Evolutionary conservation across 2,797 vertebrate species (phyloP), one percentile per base, ranked within the genome.

Genomic region (Falco concolor): DNA sequence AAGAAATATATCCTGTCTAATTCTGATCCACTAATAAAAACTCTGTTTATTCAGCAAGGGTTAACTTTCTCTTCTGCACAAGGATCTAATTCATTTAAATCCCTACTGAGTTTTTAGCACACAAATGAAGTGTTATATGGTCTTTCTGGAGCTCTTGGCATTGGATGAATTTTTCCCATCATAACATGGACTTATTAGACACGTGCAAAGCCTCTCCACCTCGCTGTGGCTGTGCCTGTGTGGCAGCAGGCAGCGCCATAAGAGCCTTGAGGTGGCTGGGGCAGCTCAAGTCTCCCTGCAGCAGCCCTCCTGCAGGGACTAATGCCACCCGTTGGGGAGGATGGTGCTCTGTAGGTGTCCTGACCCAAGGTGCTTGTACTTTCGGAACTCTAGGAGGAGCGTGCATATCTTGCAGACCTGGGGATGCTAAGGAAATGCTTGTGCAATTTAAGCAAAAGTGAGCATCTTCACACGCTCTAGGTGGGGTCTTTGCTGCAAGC

Each of bases 1-100:
- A 70, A 77, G 56, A 56, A 91, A n/a, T 70, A 61, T 14, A 23
- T 44, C 65, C 30, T 73, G 59, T 67, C 49, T 75, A 56, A 72
- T 92, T 83, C 68, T 78, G 50, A 50, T 42, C 12, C 20, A 22
- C 42, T 63, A 81, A 61, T 56, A 38, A 63, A 65, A 90, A 67
- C 17, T 17, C 16, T 25, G 3, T 65, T 91, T 78, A 61, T 83
- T 90, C 73, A 86, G 21, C 28, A 96, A 91, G 73, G 52, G 82
- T 95, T 91, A 95, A 87, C 44, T 91, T 93, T 89, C 45, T 84
- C 16, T 81, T 49, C 30, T 78, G 82, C 79, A 76, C 89, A 92
- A 91, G 79, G 69, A 75, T 95, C 73, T 87, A 87, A 94, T 94
- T 94, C 4, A 67, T 86, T 91, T 94, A 92, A 96, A 84, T 92